Evolutionary conservation across 1,140 invertebrate species (phyloP), one percentile per base, ranked within the genome.

Genomic region (Drosophila nebulosa): DNA sequence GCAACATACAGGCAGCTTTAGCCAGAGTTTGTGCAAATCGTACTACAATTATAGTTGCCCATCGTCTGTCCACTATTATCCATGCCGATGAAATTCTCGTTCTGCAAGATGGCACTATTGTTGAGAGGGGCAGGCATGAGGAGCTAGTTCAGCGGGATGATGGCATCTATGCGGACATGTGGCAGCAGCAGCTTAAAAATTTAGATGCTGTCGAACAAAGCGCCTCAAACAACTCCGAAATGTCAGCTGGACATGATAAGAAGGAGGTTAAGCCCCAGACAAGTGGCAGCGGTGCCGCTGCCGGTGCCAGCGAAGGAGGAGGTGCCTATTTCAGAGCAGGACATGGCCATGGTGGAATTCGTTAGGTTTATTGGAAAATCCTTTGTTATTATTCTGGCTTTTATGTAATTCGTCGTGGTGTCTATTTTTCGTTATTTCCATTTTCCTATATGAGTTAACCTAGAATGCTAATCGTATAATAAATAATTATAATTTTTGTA

Each of bases 1-100:
- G 96, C 53, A 96, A 97, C 81, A 97, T 97, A 86, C 96, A 96
- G 93, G 91, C 94, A 6, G 96, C 97, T 1, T 91, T 98, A 46
- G 92, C 94, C 50, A 92, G 93, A 72, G 94, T 98, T 26, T 95
- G 97, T 92, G 92, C 95, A 1, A 97, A 97, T 92, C 94, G 96
- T 27, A 99, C 98, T 0, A 98, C 97, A 0, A 94, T 99, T 30
- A 96, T 99, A 39, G 96, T 99, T 18, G 98, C 98, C 1, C 98
- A 99, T 91, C 93, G 97, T 69, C 92, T 99, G 18, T 98, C 97
- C 0, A 99, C 98, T 0, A 95, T 99, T 68, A 97, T 98, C 74
- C 95, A 98, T 90, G 97, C 97, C 0, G 96, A 99, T 92, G 96
- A 97, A 91, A 99, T 99, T 73, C 91, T 98, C 1, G 98, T 99